A percentile compares a stretch with the other conserved stretches of the same genome.
Evolutionary conservation across 2,113 vertebrate genomes (phyloP).

Genomic region (Colius striatus): DNA sequence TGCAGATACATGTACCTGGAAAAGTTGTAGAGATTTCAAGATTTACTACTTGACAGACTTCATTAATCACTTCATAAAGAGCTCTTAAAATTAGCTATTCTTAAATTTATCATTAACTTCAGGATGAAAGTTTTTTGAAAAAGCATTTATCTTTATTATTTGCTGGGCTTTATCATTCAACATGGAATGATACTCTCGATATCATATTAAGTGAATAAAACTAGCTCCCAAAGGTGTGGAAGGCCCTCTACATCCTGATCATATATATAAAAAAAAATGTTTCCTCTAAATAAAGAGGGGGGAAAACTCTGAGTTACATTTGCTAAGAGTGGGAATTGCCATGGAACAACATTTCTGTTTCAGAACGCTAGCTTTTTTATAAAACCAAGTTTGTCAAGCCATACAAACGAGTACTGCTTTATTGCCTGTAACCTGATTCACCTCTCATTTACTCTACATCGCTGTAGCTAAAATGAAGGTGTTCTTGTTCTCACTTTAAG

Average conservation of each 20-base stretch:
- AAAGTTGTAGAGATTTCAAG: neutral
- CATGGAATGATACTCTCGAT: neutral
- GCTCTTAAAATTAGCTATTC: conserved; percentile 37
- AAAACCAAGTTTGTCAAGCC: neutral
- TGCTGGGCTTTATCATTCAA: neutral
- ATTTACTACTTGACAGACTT: conserved; percentile 19
- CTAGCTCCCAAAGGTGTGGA: neutral
- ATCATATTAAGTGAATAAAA: neutral
- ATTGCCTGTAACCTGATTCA: neutral
- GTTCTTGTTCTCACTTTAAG: neutral
- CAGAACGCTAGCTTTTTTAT: neutral
- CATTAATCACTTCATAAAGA: conserved; percentile 28
- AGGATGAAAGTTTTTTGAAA: neutral
- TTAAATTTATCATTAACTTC: conserved; percentile 43
- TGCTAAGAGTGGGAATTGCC: neutral
- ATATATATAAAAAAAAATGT: neutral
- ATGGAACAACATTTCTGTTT: neutral
- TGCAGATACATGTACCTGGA: neutral
- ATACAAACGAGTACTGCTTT: rapidly evolving
- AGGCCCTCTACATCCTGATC: neutral
- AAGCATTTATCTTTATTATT: conserved; percentile 37
- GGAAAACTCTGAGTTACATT: neutral
- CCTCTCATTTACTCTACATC: neutral
- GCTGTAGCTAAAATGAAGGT: neutral
- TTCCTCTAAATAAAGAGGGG: neutral